Base-by-base conservation (phyloP, 2,888 invertebrate species). In the Drosophila neoperkinsi region DNA sequence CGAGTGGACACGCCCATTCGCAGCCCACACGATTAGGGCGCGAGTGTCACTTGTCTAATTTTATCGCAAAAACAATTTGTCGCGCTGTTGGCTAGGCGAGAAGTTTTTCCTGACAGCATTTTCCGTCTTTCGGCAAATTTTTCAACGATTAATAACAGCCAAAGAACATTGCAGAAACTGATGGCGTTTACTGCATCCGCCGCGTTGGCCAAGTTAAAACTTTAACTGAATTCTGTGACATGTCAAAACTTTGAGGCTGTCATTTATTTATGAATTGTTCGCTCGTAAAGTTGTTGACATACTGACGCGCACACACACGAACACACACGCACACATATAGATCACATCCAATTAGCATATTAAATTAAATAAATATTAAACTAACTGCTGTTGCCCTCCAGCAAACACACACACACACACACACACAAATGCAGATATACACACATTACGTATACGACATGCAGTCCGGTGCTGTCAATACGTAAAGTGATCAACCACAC, bases 301-400 rank as follows among this genome's bases (percentile, higher is more conserved):
- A 79, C 74, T 82, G 77, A 73, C 73, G 79, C 60, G 64, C 60
- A 70, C 66, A 74, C 51, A 79, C 38, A 53, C 53, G 46, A 10
- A 13, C 46, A 25, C 21, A 46, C 49, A 52, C 56, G 43, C 69
- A 64, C 75, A 76, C 71, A 67, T 65, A 56, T 76, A 82, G 83
- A 89, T 91, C 82, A 81, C 83, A 92, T 91, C 89, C 91, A 91
- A 91, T 91, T 91, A 91, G 88, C 90, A 91, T 91, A 91, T 91
- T 92, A 90, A 92, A 92, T 91, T 87, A 88, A 91, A 91, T 91
- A 85, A 92, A 91, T 91, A 91, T 92, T 91, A 91, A 90, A 92
- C 91, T 83, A 91, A 86, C 82, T 88, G 81, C 86, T 78, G 69
- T 56, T 71, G 77, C 79, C 65, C 68, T 70, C 65, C 59, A 71